These are phyloP conservation scores for Danio kyathit DNA, from an alignment of 2,797 vertebrate species.

Conservation along the genomic window DNA sequence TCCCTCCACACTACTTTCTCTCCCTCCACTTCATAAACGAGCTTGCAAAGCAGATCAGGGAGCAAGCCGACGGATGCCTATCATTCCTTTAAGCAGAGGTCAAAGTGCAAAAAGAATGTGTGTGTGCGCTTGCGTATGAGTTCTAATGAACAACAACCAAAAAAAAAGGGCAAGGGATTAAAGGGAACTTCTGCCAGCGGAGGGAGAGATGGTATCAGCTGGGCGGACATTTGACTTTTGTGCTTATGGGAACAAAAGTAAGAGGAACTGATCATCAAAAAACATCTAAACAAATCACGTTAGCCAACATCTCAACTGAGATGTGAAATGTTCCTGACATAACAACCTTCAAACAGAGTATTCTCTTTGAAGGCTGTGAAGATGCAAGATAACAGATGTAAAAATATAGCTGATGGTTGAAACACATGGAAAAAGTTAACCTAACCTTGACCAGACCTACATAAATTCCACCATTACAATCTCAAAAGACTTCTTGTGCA, in stretches of 20 bases:
- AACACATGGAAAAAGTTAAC: neutral
- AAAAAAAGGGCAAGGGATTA: constrained; percentile 12
- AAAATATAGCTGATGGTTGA: neutral
- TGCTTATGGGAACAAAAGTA: constrained; percentile 24
- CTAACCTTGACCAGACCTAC: neutral
- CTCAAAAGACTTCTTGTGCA: too few species aligned
- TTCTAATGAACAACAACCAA: constrained; percentile 30
- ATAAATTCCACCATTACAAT: too few species aligned
- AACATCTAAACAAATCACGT: neutral
- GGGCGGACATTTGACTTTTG: constrained; percentile 30
- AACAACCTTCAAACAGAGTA: neutral
- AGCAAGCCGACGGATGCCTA: constrained; percentile 87
- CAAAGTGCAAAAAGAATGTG: constrained; percentile 68
- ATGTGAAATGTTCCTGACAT: neutral
- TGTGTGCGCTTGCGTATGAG: constrained; percentile 33
- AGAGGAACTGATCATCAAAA: constrained; percentile 22
- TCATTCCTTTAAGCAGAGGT: constrained; percentile 89
- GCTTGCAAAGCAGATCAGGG: constrained; percentile 76
- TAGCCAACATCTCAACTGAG: constrained; percentile 2
- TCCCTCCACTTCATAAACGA: constrained; percentile 77
- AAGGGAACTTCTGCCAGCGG: neutral
- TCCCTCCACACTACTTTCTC: constrained; percentile 71
- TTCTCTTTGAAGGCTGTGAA: neutral
- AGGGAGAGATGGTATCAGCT: constrained; percentile 30
- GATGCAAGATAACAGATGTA: neutral